Evolutionary conservation across 2,797 vertebrate genomes (phyloP).

Genomic region (Vespertilio murinus): DNA sequence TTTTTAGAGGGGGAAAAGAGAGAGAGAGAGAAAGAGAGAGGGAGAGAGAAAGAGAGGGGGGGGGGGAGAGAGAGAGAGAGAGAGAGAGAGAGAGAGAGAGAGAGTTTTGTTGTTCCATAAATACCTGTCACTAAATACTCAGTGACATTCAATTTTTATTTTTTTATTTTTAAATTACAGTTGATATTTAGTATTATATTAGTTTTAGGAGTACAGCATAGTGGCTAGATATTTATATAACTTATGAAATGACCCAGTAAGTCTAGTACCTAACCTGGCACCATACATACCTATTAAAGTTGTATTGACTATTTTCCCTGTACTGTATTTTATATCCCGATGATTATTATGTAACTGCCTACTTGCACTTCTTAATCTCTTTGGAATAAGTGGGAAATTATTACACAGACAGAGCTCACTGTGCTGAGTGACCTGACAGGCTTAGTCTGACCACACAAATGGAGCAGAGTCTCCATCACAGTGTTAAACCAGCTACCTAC

Average conservation of each 20-base stretch:
- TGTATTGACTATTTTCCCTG: neutral
- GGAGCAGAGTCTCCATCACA: neutral
- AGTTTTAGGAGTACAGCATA: neutral
- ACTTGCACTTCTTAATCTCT: neutral
- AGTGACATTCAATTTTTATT: neutral
- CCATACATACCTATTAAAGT: neutral
- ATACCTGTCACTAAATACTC: no score
- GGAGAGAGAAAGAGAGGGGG: no score
- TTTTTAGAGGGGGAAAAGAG: no score
- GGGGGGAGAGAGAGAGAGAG: no score
- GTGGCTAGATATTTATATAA: neutral
- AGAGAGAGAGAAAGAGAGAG: no score
- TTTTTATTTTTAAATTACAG: neutral
- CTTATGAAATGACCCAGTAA: neutral
- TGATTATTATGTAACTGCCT: neutral
- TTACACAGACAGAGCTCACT: neutral
- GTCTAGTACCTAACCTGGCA: neutral
- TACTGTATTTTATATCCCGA: neutral
- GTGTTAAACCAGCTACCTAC: neutral
- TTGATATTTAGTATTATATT: neutral
- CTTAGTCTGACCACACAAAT: neutral
- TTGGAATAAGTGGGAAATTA: neutral
- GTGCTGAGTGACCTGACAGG: neutral
- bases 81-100: no score
- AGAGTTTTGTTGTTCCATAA: neutral